Conservation (phyloP, 2,113 vertebrate genomes). For the Pipa parva region DNA sequence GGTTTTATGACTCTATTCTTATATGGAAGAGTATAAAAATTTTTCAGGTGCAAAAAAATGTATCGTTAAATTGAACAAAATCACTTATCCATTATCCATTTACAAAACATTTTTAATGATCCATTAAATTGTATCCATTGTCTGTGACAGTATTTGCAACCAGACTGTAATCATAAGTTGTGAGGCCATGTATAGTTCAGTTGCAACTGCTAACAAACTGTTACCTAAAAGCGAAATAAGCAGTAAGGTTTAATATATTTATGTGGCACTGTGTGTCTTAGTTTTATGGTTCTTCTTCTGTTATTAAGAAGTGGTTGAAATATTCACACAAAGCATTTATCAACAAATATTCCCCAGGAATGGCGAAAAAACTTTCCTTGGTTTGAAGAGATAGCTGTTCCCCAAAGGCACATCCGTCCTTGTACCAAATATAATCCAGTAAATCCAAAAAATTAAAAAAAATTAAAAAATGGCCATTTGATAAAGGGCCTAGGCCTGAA, state of each 20-base stretch:
- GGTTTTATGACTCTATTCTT: slow-evolving; percentile 29
- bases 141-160: slow-evolving; percentile 57
- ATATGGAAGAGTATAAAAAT: slow-evolving; percentile 35
- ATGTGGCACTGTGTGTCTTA: slow-evolving; percentile 6
- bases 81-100: slow-evolving; percentile 50
- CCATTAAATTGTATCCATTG: slow-evolving; percentile 56
- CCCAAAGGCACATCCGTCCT: no score
- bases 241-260: slow-evolving; percentile 32
- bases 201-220: slow-evolving; percentile 55
- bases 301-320: slow-evolving; percentile 16
- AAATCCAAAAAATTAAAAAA: no score
- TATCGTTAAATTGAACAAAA: slow-evolving; percentile 52
- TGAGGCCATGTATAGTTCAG: slow-evolving; percentile 52
- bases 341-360: no score
- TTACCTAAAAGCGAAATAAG: slow-evolving; percentile 52
- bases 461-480: no score
- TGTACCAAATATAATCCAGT: no score
- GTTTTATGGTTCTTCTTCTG: neutral
- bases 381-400: no score
- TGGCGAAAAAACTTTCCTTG: no score
- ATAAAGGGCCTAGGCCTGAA: no score
- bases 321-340: no score
- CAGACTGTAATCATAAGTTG: slow-evolving; percentile 57
- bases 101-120: slow-evolving; percentile 53
- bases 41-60: slow-evolving; percentile 53